Base-by-base conservation (phyloP, 2,888 invertebrate genomes). In the Drosophila recens region DNA sequence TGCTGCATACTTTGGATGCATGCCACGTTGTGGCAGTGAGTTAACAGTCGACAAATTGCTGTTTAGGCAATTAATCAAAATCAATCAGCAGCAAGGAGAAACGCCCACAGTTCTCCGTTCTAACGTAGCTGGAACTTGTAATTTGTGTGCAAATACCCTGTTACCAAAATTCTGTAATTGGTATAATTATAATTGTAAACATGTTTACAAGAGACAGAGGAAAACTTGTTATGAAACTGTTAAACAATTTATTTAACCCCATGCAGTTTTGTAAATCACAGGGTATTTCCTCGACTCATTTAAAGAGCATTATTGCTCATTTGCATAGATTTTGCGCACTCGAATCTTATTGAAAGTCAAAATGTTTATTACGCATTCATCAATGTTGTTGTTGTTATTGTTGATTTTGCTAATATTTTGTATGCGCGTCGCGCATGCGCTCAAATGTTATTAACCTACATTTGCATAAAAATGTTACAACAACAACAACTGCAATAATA, bases 391-490 rank as follows among this genome's bases (percentile, higher is more conserved):
- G 66, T 48, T 58, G 13, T 23, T 68, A 43, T 57, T 67, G 58
- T 43, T 67, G 30, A 48, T 77, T 34, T 53, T 69, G 64, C 56
- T 59, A 62, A 59, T 70, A 53, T 68, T 75, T 72, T 70, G 63
- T 71, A 86, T 85, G 79, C 80, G 76, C 76, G 73, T 70, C 67
- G 84, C 80, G 81, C 81, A 77, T 84, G 84, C 87, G 75, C 61
- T 74, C 56, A 82, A 85, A 87, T 86, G 87, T 85, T 85, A 85
- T 85, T 87, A 85, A 85, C 85, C 85, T 77, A 87, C 80, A 85
- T 85, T 85, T 84, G 84, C 85, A 85, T 85, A 85, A 87, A 79
- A 83, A 76, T 75, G 67, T 45, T 67, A 67, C 51, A 72, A 73
- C 36, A 74, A 20, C 62, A 78, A 69, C 38, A 43, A 61, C 49